Base-by-base conservation (phyloP, 2,888 invertebrate genomes). In the Cataglyphis albicans region DNA sequence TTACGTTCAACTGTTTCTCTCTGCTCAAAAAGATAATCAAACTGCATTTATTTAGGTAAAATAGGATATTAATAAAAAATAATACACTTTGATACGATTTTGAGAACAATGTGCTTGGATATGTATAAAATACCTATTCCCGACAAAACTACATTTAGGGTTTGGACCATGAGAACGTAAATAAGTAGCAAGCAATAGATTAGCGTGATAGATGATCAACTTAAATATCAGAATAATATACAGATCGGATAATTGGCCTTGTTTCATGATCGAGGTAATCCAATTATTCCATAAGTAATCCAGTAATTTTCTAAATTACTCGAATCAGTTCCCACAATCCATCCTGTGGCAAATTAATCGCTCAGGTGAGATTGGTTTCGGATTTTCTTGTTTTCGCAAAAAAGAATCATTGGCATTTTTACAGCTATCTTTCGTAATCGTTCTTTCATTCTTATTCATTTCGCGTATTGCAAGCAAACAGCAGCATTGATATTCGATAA, bases 171-270 rank as follows among this genome's bases (percentile, higher is more conserved):
- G 6, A 12, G 38, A 21, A 29, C 1, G 44, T 35, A 73, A 25
- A 73, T n/a, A 57, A 12, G 18, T 32, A 18, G 15, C 6, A 25
- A 15, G 38, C 65, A 25, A n/a, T 18, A 32, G 32, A 32, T 76
- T 41, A 68, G 25, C 55, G 9, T 35, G n/a, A 76, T 29, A 65
- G 52, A 59, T 55, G 38, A 65, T 38, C 25, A 52, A 76, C 25
- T 67, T 67, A 29, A 25, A 76, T 15, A 68, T 76, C 68, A 41
- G 55, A 67, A 68, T 67, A 76, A 76, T 68, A 55, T 35, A 65
- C 38, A 38, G 52, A 55, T 38, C 15, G n/a, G 41, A 76, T 76
- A 76, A 68, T 76, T 67, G 67, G 15, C 52, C 55, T 67, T 38
- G 25, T 76, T 75, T 76, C 68, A 57, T 21, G 15, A 55, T 10